These are phyloP conservation scores for Popillia japonica DNA, from an alignment of 1,140 invertebrate species.

Conservation along the genomic window DNA sequence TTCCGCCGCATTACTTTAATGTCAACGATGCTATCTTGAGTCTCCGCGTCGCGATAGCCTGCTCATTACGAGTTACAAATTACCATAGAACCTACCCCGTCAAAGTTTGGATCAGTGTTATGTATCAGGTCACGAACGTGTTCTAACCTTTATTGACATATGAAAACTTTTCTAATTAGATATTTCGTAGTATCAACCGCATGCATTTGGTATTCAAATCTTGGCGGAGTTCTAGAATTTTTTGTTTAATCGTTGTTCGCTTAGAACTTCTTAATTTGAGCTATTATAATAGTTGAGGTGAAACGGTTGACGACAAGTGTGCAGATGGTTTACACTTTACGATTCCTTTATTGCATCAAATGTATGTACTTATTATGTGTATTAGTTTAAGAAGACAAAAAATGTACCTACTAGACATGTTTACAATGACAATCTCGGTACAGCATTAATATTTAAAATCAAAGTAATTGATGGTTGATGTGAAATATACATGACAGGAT, in stretches of 20 bases:
- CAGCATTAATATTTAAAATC: no score
- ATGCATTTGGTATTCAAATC: neutral
- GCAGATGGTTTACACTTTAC: no score
- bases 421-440: no score
- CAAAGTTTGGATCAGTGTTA: slow-evolving; percentile 42
- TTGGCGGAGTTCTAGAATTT: neutral
- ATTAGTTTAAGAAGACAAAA: no score
- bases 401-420: no score
- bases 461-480: no score
- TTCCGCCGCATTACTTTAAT: slow-evolving; percentile 50
- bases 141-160: slow-evolving; percentile 52
- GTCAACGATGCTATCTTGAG: slow-evolving; percentile 47
- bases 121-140: slow-evolving; percentile 49
- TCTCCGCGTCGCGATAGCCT: slow-evolving; percentile 47
- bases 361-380: no score
- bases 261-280: neutral
- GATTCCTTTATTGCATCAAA: no score
- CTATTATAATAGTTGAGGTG: neutral
- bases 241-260: neutral
- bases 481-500: no score
- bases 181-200: slow-evolving; percentile 38
- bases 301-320: neutral
- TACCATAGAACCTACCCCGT: slow-evolving; percentile 45
- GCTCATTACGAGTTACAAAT: slow-evolving; percentile 52
- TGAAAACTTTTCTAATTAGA: slow-evolving; percentile 54